Base-by-base conservation (phyloP, 2,797 vertebrate species). In the Pseudopleuronectes americanus region DNA sequence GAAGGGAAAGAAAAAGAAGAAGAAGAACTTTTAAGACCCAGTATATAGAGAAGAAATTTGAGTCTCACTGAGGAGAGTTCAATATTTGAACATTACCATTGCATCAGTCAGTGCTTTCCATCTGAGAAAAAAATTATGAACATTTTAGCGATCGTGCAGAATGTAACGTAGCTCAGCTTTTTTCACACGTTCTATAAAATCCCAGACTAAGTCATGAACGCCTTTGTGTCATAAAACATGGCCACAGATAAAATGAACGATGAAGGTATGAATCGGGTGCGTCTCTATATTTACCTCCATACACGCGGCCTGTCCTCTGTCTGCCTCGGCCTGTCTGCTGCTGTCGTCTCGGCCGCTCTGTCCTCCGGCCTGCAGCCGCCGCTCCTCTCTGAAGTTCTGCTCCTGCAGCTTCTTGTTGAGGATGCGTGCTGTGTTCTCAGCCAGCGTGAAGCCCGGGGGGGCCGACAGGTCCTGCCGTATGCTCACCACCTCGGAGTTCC, bases 351-450 rank as follows among this genome's bases (percentile, higher is more conserved):
- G 93, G 90, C 90, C 87, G 89, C 80, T 77, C 54, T 75, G 92
- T 43, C 76, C 86, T 57, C 92, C 91, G 53, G 52, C 89, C 90
- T 85, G 93, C 89, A 94, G 91, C 86, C 93, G 94, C 88, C 92
- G 94, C 84, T 98, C 97, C 75, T 98, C 98, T 66, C 94, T 92
- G 90, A 95, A 94, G 92, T 93, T 94, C 92, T 97, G 96, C 87
- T 99, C 97, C 94, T 97, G 87, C 69, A 98, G 93, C 92, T 97
- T 99, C 92, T 96, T 98, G 79, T 96, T 97, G 77, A 99, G 95
- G 87, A 98, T 96, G 87, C 96, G 95, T 54, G 97, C 96, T 52
- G 97, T 88, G 49, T 96, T 98, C 85, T 99, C 97, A 0, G 96
- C 90, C 80, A 99, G 93, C 0, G 96, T 96, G 86, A 97, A 97